Base-by-base conservation (phyloP, 2,113 vertebrate genomes). In the Cyprinodon variegatus region DNA sequence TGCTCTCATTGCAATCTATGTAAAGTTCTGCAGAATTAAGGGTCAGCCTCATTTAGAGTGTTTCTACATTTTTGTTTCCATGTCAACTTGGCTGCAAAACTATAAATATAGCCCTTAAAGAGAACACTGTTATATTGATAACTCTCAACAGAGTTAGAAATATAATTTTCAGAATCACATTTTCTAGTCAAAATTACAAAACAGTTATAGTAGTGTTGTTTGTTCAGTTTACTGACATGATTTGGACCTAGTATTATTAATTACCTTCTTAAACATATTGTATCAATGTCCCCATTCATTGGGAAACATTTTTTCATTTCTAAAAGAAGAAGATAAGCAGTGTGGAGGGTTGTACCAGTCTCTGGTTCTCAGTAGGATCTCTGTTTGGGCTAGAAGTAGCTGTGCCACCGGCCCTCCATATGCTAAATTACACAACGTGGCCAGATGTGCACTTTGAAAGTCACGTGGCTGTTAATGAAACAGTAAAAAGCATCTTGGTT, bases 401-500 rank as follows among this genome's bases (percentile, higher is more conserved):
- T 66, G 60, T 68, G 76, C 77, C 71, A 77, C 82, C 41, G 75
- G 82, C 77, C 61, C 66, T 84, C 60, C 70, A 75, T 75, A 80
- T 76, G 71, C 72, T 71, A 43, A 74, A 46, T 90, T 89, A 88
- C 76, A 88, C 84, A 88, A 81, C 78, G 29, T 13, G 66, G 71
- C 83, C 89, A 91, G 83, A 91, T 91, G 89, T 90, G 85, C 89
- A 68, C 67, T 75, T 83, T 86, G 69, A 74, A 83, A 64, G 63
- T 71, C 79, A 84, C 46, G 65, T 75, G 79, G 70, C 60, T 84
- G 45, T 73, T 89, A 87, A 87, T 86, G 87, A 90, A 85, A 74
- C 14, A 7, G 41, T 71, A 62, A 61, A 12, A 53, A 11, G n/a
- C 22, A 43, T 22, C 9, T 40, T 65, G 4, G 12, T 37, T 57